phyloP scores from a whole-genome alignment of 2,888 invertebrate genomes.

The Hirtodrosophila cameraria region DNA sequence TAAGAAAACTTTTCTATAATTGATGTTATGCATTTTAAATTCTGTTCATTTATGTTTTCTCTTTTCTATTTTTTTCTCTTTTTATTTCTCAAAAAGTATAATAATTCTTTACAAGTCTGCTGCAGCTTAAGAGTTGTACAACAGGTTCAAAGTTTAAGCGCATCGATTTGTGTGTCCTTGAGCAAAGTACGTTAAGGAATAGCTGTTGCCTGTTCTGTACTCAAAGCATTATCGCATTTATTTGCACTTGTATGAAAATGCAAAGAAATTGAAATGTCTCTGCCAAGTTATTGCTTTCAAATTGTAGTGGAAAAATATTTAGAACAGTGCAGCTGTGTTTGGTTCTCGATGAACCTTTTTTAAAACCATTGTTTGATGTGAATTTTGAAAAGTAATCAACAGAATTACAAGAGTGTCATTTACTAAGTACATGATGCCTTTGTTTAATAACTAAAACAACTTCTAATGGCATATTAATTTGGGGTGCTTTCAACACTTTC shows the following conservation, averaged over 20 bases:
- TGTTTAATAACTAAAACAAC: conserved; percentile 36
- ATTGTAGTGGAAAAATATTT: too few species aligned
- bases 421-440: not conserved
- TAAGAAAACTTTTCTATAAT: conserved; percentile 74
- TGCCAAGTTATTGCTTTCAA: too few species aligned
- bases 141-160: conserved; percentile 2
- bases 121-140: not conserved
- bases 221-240: too few species aligned
- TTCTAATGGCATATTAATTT: conserved; percentile 36
- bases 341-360: too few species aligned
- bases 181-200: not conserved
- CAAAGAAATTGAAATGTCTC: too few species aligned
- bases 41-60: conserved; percentile 33
- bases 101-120: not conserved
- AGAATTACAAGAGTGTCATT: too few species aligned
- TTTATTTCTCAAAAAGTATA: too few species aligned
- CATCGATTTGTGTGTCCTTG: conserved; percentile 15
- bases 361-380: too few species aligned
- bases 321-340: too few species aligned
- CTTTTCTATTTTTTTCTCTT: conserved; percentile 4
- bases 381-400: too few species aligned
- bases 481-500: too few species aligned
- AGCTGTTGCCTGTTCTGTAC: not conserved
- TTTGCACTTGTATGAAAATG: not conserved
- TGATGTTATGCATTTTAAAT: conserved; percentile 72